Evolutionary conservation across 2,888 invertebrate species (phyloP).

Genomic region (Zaprionus lineosus): DNA sequence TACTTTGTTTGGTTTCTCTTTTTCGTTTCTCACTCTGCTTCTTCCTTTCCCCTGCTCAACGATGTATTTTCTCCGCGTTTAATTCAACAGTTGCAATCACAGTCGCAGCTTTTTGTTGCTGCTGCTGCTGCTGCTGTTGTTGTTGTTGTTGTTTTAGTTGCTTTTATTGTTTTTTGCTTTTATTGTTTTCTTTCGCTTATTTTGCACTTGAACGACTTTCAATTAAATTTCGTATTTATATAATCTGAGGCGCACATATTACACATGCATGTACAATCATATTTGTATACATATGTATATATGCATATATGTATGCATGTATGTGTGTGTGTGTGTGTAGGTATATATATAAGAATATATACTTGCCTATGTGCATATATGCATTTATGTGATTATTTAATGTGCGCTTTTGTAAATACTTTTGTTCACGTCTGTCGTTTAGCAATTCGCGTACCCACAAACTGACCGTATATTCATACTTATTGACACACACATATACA

Average conservation of each 20-base stretch:
- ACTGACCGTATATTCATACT: too few relatives aligned
- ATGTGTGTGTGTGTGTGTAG: neutral
- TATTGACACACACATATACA: too few relatives aligned
- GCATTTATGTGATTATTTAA: too few relatives aligned
- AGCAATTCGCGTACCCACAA: conserved; percentile 50
- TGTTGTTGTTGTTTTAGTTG: conserved; percentile 35
- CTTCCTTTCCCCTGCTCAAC: neutral
- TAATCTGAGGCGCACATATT: conserved; percentile 40
- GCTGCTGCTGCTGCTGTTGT: too few relatives aligned
- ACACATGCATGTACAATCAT: neutral
- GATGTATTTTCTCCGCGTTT: conserved; percentile 7
- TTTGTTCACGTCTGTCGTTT: conserved; percentile 23
- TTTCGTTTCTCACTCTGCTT: neutral
- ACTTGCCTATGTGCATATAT: too few relatives aligned
- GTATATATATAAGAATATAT: neutral
- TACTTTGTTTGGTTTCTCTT: conserved; percentile 1
- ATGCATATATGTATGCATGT: neutral
- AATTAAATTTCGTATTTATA: conserved; percentile 72
- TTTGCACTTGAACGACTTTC: conserved; percentile 72
- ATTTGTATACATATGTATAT: conserved; percentile 2
- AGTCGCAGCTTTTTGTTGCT: conserved; percentile 41
- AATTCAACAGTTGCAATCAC: conserved; percentile 49
- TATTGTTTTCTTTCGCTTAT: conserved; percentile 47
- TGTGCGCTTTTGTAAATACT: too few relatives aligned
- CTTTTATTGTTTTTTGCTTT: conserved; percentile 14